Base-by-base conservation (phyloP, 2,888 invertebrate genomes). In the Eledone cirrhosa region DNA sequence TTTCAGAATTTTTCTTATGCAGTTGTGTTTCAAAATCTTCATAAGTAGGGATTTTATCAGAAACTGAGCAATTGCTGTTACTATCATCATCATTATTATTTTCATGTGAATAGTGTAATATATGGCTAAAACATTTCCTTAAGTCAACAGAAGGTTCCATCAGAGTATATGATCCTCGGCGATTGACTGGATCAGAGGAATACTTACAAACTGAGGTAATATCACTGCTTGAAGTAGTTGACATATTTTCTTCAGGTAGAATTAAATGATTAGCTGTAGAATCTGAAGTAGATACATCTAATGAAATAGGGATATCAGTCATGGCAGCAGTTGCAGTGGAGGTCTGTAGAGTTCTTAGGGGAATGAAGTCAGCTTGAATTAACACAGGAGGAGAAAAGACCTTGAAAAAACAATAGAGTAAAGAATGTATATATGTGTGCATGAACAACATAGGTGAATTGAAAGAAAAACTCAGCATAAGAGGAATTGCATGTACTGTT, bases 21-120 rank as follows among this genome's bases (percentile, higher is more conserved):
- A 72, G 72, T 22, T 33, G n/a, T 8, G 33, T 33, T n/a, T 72
- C 33, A 72, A 72, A 72, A 33, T n/a, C 72, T n/a, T 31, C 72
- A 72, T 72, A 72, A 22, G 72, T n/a, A 11, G 72, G 72, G 24
- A 72, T 72, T 72, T 33, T 72, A n/a, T 72, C 72, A 41, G 72
- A 72, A 72, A 31, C 41, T n/a, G 0, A n/a, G 11, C 33, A 72
- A n/a, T 22, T 41, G 22, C 41, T 72, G 33, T 33, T 8, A 33
- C 31, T 33, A 22, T 72, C 33, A 11, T 13, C 41, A n/a, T 24
- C 24, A 1, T 72, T 8, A 33, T 72, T 8, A 33, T 72, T 22
- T n/a, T 72, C 33, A n/a, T 24, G 31, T 29, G n/a, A 11, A 41
- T 31, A n/a, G 41, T 31, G 41, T 29, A 41, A n/a, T 72, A 31